phyloP scores from a whole-genome alignment of 2,888 invertebrate species.

The Stomorhina lunata region DNA sequence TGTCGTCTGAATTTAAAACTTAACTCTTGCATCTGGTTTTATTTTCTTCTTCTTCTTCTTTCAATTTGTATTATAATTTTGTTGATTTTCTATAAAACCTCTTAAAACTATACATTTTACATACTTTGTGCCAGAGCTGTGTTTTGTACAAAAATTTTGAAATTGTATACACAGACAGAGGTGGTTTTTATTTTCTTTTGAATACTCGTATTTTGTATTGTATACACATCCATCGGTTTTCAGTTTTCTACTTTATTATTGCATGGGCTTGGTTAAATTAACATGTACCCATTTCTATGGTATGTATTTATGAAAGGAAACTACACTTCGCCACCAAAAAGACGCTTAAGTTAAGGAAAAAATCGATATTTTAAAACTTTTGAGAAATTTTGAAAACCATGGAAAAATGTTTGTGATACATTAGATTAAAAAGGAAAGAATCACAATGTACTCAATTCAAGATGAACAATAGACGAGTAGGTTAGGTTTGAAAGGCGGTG shows the following conservation, averaged over 20 bases:
- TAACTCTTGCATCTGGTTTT: slow-evolving; percentile 48
- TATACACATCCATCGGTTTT: neutral
- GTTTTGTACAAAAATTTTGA: slow-evolving; percentile 44
- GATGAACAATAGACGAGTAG: no score
- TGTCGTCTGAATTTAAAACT: slow-evolving; percentile 32
- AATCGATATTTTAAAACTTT: neutral
- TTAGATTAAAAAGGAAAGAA: no score
- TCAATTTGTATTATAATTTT: slow-evolving; percentile 14
- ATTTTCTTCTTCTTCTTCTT: slow-evolving; percentile 10
- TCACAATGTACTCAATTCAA: no score
- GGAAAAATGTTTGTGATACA: no score
- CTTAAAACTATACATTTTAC: no score
- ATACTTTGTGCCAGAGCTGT: neutral
- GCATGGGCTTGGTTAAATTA: slow-evolving; percentile 54
- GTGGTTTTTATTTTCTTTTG: slow-evolving; percentile 41
- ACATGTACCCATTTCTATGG: slow-evolving; percentile 53
- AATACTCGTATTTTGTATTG: neutral
- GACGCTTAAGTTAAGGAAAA: neutral
- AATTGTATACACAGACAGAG: slow-evolving; percentile 47
- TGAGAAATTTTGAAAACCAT: neutral
- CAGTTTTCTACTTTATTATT: slow-evolving; percentile 15
- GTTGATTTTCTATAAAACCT: slow-evolving; percentile 50
- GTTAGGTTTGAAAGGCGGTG: no score
- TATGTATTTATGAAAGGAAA: slow-evolving; percentile 27
- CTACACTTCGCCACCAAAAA: slow-evolving; percentile 1